Base-by-base conservation (phyloP, 2,797 vertebrate genomes). In the Xenentodon cancila region DNA sequence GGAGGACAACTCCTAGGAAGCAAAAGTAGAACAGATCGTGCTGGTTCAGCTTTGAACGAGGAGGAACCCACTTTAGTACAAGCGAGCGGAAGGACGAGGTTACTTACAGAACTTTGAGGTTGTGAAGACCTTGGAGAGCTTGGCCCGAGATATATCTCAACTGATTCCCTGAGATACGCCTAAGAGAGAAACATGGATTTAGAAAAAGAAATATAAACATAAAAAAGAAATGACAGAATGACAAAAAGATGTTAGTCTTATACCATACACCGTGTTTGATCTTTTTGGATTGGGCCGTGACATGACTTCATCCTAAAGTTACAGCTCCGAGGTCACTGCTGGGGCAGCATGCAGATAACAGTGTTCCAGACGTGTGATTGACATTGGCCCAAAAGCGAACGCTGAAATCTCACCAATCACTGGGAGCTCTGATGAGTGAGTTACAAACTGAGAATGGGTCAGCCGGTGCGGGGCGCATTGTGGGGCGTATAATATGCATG, bases 61-160 rank as follows among this genome's bases (percentile, higher is more conserved):
- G 73, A 55, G 57, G 54, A 64, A 79, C 60, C 71, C 67, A 45
- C 21, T 19, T 34, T 56, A 80, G 59, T 37, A 53, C 16, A 63
- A 70, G 59, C 57, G 46, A 16, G 56, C 70, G 66, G 18, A 40
- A 62, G 48, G 11, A 71, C n/a, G 1, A 64, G 27, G 63, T 62
- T 91, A 97, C 96, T 96, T 91, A 98, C 97, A 98, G 88, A 60
- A 96, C 96, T 93, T 96, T 98, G 80, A 98, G 94, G 85, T 92
- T 96, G 89, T 95, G 91, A 79, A 98, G 97, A 55, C 97, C 96
- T 44, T 94, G 92, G 92, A 98, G 95, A 20, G 93, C 93, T 9
- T 92, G 92, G 82, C 91, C 92, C 1, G 95, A 95, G 88, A 98
- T 95, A 74, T 93, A 94, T 67, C 92, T 94, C 86, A 98, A 95